Evolutionary conservation across 2,888 invertebrate species (phyloP).

Genomic region (Ormyrus rosae): DNA sequence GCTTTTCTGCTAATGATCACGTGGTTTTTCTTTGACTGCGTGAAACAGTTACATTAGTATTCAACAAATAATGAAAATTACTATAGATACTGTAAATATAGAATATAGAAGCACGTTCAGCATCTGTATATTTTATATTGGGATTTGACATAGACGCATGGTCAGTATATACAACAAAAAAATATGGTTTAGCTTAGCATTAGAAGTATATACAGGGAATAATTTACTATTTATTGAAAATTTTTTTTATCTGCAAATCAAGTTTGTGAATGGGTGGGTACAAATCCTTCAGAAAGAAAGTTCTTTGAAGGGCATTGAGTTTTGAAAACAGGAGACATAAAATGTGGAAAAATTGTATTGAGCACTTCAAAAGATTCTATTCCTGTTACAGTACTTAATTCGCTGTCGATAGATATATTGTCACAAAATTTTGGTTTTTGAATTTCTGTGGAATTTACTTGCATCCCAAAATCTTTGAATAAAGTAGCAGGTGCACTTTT

Average conservation of each 20-base stretch:
- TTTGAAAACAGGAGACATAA: too few species aligned
- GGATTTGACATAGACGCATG: too few species aligned
- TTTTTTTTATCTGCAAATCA: too few species aligned
- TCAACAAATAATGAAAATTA: neutral
- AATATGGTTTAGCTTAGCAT: too few species aligned
- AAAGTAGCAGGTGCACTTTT: neutral
- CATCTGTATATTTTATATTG: neutral
- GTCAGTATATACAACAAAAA: too few species aligned
- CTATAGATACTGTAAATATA: neutral
- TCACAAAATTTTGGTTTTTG: neutral
- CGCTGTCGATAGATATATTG: neutral
- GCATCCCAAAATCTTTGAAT: neutral
- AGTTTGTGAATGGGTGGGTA: too few species aligned
- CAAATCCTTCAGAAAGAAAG: too few species aligned
- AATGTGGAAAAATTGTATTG: neutral
- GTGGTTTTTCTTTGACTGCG: slow-evolving; percentile 15
- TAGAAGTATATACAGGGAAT: too few species aligned
- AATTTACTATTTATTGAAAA: too few species aligned
- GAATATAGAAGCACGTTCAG: neutral
- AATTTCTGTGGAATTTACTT: neutral
- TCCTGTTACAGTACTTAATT: neutral
- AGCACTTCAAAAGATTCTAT: slow-evolving; percentile 7
- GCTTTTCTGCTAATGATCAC: slow-evolving; percentile 14
- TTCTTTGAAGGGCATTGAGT: too few species aligned
- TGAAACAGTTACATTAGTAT: slow-evolving; percentile 7